Base-by-base conservation (phyloP, 2,888 invertebrate genomes). In the Idaea straminata region DNA sequence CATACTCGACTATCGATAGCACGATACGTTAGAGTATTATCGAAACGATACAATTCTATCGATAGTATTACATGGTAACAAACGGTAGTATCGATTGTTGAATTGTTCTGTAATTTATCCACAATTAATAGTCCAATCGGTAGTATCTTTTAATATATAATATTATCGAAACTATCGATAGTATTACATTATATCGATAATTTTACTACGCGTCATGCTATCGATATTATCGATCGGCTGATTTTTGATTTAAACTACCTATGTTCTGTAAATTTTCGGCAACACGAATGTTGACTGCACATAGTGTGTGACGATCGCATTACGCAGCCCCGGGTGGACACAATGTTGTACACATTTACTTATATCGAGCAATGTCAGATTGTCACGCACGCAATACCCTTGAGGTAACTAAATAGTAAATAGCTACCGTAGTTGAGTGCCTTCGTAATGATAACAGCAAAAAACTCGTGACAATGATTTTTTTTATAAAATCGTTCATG, bases 341-440 rank as follows among this genome's bases (percentile, higher is more conserved):
- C 81, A 77, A 78, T 79, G 81, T 83, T 77, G 77, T 77, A 75
- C 77, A 73, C 74, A 69, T 69, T 59, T 67, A 65, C 70, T 59
- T 69, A 34, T 59, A 57, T 68, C 38, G 68, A 68, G 76, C 81
- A 82, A 83, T 80, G 81, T 75, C 74, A 67, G 67, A 72, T 67
- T 76, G 80, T 78, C 88, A 87, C 82, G 87, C 87, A 73, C 82
- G 87, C 87, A 73, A 85, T 75, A 80, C 77, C 81, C 80, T 80
- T 76, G 78, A 69, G 70, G 68, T 61, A 60, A 47, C 47, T 57
- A 66, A 61, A 61, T 65, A 58, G 35, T 57, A 66, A 61, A 61
- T 65, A 58, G 35, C 66, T 62, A 64, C 62, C 62, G 66, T 47
- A 2, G 7, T 47, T 47, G 47, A 47, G 10, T 47, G 47, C 47